Evolutionary conservation across 2,113 vertebrate genomes (phyloP).

Genomic region (Isurus oxyrinchus): DNA sequence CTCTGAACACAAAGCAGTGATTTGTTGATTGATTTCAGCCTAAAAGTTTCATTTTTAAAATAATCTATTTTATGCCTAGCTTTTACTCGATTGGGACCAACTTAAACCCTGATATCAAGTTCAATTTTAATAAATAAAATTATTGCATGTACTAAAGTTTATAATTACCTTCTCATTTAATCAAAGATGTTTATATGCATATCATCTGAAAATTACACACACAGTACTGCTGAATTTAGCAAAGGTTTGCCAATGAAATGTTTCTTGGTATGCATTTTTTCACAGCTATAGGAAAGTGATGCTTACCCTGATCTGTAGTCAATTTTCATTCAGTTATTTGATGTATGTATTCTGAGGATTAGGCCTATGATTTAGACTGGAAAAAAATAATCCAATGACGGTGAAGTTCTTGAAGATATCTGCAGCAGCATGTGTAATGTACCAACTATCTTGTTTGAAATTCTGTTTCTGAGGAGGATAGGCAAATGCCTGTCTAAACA

Average conservation of each 20-base stretch:
- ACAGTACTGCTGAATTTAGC: neutral
- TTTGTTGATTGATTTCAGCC: neutral
- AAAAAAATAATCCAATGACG: neutral
- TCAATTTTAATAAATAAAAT: neutral
- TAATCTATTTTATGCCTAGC: neutral
- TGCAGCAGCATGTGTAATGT: neutral
- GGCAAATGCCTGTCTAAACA: neutral
- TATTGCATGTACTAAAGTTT: neutral
- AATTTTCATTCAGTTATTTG: conserved; percentile 7
- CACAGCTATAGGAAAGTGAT: neutral
- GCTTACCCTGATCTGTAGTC: neutral
- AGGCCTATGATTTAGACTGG: neutral
- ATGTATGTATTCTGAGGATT: neutral
- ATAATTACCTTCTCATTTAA: neutral
- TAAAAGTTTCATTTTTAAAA: neutral
- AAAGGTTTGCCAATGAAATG: neutral
- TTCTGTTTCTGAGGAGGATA: neutral
- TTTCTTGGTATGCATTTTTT: neutral
- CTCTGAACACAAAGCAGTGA: neutral
- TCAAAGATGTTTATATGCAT: neutral
- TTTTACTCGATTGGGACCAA: neutral
- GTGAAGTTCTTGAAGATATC: neutral
- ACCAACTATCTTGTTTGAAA: neutral
- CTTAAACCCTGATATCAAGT: neutral
- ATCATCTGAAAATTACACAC: neutral